Evolutionary conservation across 2,797 vertebrate genomes (phyloP), one percentile per base, ranked within the genome.

Genomic region (Podargus strigoides): DNA sequence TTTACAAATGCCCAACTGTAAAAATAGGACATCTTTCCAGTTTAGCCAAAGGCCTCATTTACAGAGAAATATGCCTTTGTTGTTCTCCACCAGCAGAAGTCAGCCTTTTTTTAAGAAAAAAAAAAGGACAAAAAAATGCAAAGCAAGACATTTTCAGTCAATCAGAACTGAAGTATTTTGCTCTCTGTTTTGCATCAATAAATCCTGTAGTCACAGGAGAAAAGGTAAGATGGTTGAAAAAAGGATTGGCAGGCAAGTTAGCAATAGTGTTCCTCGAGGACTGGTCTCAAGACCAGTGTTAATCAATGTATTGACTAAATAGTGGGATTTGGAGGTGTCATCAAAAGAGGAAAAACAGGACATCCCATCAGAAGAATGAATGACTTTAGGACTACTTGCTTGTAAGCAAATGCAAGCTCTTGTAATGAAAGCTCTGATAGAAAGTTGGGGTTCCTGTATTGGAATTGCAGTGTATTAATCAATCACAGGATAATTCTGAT

Each of bases 21-120:
- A 88, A 90, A 94, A 74, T n/a, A 90, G 83, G 73, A 59, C 73
- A 94, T 69, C 66, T 93, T 66, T 58, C 76, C 62, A 27, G 69
- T 62, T 84, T 62, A 91, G 58, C 73, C 39, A 52, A n/a, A 58
- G 75, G 49, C 44, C 52, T 49, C 39, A 75, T 94, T 91, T 78
- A 50, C 14, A 1, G 63, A 66, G 73, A 72, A 78, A 86, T 66
- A 24, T 6, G 46, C 46, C 53, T 77, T 59, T 77, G 52, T 67
- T 94, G 60, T 64, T 93, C 70, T 88, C 27, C 34, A 84, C 36
- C 69, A 91, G 69, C 73, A 85, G 83, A 87, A 91, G 30, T 30
- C 76, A 80, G 55, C 14, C 22, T 87, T 89, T 89, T 9, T 7
- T 76, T 74, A 75, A 60, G 52, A 12, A 14, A 23, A 66, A 55